Evolutionary conservation across 2,113 vertebrate genomes (phyloP).

Genomic region (Mesocricetus auratus): DNA sequence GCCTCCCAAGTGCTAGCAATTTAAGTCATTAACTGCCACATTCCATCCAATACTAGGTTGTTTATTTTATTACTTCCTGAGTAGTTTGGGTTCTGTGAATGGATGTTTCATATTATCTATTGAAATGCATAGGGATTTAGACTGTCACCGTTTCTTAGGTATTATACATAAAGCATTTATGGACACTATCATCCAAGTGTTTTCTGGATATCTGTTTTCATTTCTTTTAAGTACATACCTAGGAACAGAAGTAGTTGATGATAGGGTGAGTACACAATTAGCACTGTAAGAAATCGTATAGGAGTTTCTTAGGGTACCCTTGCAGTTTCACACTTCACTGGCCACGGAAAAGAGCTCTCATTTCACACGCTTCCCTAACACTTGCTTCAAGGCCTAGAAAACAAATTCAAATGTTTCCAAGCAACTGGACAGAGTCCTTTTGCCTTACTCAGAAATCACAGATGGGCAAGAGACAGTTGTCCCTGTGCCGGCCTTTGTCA

Average conservation of each 20-base stretch:
- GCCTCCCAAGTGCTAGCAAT: neutral
- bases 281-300: neutral
- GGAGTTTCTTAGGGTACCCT: neutral
- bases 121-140: neutral
- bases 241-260: neutral
- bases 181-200: neutral
- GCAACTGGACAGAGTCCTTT: neutral
- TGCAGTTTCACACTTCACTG: neutral
- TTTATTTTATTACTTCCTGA: neutral
- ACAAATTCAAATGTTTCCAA: neutral
- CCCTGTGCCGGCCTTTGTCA: neutral
- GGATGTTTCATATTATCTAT: neutral
- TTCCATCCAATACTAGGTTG: neutral
- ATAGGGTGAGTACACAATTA: neutral
- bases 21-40: neutral
- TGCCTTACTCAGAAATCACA: neutral
- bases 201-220: neutral
- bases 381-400: neutral
- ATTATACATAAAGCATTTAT: slow-evolving; percentile 41
- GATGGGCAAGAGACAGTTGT: neutral
- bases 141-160: neutral
- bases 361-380: neutral
- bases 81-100: neutral
- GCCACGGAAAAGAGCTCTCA: neutral
- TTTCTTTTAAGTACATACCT: neutral